phyloP scores from a whole-genome alignment of 2,888 invertebrate species.

The Gerris lacustris region DNA sequence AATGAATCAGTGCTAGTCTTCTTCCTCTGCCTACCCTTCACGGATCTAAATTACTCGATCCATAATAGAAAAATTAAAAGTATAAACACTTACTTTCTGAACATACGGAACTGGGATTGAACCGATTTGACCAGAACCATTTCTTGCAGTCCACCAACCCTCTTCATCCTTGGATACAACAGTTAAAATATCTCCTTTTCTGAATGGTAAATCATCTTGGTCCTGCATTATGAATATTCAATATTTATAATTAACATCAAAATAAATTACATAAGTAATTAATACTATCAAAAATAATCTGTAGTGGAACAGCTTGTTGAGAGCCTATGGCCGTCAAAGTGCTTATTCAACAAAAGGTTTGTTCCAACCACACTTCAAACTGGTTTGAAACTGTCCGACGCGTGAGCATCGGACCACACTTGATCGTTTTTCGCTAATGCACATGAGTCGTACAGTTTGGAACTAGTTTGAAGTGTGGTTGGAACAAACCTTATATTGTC shows the following conservation, averaged over 20 bases:
- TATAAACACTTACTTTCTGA: constrained; percentile 48
- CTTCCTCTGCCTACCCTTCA: too few relatives aligned
- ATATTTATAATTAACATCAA: constrained; percentile 13
- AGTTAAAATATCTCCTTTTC: constrained; percentile 79
- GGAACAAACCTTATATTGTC: too few relatives aligned
- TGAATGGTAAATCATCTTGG: constrained; percentile 88
- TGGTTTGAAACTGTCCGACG: too few relatives aligned
- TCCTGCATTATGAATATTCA: constrained; percentile 49
- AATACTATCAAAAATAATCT: constrained; percentile 5
- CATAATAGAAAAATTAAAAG: too few relatives aligned
- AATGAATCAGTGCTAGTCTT: too few relatives aligned
- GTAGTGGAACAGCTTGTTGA: neutral
- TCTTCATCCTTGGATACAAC: constrained; percentile 91
- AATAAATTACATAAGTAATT: constrained; percentile 11
- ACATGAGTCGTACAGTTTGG: too few relatives aligned
- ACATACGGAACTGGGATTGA: constrained; percentile 95
- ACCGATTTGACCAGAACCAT: constrained; percentile 72
- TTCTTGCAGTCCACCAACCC: constrained; percentile 97
- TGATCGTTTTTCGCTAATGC: too few relatives aligned
- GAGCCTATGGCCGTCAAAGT: neutral
- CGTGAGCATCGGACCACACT: too few relatives aligned
- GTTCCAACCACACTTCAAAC: too few relatives aligned
- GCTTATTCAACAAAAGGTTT: too few relatives aligned
- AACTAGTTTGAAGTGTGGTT: too few relatives aligned
- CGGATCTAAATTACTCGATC: too few relatives aligned